Base-by-base conservation (phyloP, 2,113 vertebrate genomes). In the Garra rufa region DNA sequence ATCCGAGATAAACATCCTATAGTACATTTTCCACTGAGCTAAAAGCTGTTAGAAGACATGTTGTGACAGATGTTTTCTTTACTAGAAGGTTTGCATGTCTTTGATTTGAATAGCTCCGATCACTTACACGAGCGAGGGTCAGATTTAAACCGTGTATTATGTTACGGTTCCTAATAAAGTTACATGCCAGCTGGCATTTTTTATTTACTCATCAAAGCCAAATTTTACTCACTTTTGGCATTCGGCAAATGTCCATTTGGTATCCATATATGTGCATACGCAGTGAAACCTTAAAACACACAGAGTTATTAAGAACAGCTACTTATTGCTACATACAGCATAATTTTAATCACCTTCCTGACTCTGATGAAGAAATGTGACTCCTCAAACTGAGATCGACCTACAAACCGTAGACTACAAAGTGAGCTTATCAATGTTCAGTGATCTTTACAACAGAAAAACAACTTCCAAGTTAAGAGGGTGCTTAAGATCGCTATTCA, bases 31-130 rank as follows among this genome's bases (percentile, higher is more conserved):
- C 69, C 69, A 44, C 69, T 44, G 41, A 73, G 41, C n/a, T 44
- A 73, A 73, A 73, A 73, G n/a, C 70, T 73, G 70, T 46, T 70
- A 38, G 67, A 73, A 73, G 70, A 73, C 41, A 44, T 13, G 1
- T 46, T 46, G 70, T 73, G 41, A 26, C 21, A 73, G 21, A 41
- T 46, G 38, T 26, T 73, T 73, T 73, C 70, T 73, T 73, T 24
- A 73, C 41, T 46, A 46, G 41, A 73, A 1, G 0, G 41, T 73
- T 73, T 73, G 69, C 13, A 46, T 46, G 41, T 15, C 41, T 73
- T 73, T 73, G 70, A 73, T 73, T 46, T 73, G 6, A 73, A 73
- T 15, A 13, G 38, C 21, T 73, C 69, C 24, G 69, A 73, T 73
- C 69, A 15, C 41, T 73, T 73, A 44, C 69, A 73, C 26, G 10